Percentiles rank a stretch among this genome's conserved stretches.
Evolutionary conservation across 2,888 invertebrate species (phyloP).

Genomic region (Phaedon cochleariae): DNA sequence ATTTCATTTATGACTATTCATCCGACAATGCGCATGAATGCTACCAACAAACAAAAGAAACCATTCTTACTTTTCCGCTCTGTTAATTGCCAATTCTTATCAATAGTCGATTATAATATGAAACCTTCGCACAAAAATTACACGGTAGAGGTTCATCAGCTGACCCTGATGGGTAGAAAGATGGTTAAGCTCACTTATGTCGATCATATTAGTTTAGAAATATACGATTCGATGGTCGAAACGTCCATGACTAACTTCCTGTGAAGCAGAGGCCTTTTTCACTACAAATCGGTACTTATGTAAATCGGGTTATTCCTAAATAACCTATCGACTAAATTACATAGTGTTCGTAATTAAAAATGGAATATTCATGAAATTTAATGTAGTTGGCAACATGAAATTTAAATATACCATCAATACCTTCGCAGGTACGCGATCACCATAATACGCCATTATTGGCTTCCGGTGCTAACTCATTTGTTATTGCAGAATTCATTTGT

Average conservation of each 20-base stretch:
- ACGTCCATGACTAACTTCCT: constrained; percentile 33
- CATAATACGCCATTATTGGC: constrained; percentile 55
- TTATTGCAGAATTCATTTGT: constrained; percentile 59
- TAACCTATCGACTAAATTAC: constrained; percentile 41
- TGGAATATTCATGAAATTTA: constrained; percentile 43
- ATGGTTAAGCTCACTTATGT: neutral
- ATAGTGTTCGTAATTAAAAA: constrained; percentile 38
- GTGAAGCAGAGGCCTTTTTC: constrained; percentile 33
- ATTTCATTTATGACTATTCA: neutral
- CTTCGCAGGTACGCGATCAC: constrained; percentile 29
- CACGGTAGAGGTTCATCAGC: neutral
- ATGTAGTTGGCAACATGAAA: constrained; percentile 37
- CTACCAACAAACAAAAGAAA: neutral
- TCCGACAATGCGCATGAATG: too few species aligned
- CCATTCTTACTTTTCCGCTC: neutral
- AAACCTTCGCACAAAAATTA: too few species aligned
- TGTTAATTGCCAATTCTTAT: neutral
- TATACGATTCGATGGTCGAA: too few species aligned
- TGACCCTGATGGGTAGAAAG: constrained; percentile 14
- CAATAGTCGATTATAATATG: neutral
- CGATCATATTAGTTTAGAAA: constrained; percentile 24
- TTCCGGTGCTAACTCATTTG: constrained; percentile 59
- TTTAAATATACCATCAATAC: constrained; percentile 39
- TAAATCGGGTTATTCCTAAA: constrained; percentile 36
- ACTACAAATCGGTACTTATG: constrained; percentile 37